A percentile compares a stretch with the other conserved stretches of the same genome.
phyloP scores from a whole-genome alignment of 2,113 vertebrate genomes.

The Aptenodytes patagonicus region DNA sequence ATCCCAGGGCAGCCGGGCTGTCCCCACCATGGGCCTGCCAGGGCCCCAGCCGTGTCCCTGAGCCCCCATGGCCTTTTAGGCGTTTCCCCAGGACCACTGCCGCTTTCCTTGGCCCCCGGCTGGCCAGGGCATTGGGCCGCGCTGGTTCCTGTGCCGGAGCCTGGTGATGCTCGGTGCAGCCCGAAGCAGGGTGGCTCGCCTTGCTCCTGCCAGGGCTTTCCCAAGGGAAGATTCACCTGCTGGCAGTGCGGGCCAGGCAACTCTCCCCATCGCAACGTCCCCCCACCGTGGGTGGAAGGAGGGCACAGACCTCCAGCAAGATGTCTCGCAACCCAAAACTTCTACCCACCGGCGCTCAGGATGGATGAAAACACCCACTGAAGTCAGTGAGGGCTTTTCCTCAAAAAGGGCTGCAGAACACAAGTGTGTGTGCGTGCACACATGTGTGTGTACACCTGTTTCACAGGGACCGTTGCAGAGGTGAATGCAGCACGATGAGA shows the following conservation, averaged over 20 bases:
- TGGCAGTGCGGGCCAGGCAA: neutral
- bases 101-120: neutral
- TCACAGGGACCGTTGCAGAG: accelerated
- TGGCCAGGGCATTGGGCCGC: accelerated
- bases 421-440: accelerated
- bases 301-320: neutral
- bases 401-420: neutral
- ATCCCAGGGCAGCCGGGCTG: neutral
- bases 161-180: neutral
- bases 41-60: accelerated
- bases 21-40: neutral
- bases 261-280: neutral
- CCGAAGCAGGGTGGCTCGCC: neutral
- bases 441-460: accelerated
- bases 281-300: accelerated
- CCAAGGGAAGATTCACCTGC: neutral
- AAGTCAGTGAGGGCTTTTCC: neutral
- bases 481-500: accelerated
- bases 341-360: accelerated
- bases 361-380: no score
- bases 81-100: neutral
- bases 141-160: neutral
- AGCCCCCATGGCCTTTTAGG: neutral
- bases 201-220: neutral
- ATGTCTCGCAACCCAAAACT: neutral